These are phyloP conservation scores for Stomatorhinus ivindoensis DNA, from an alignment of 2,113 vertebrate species.

Conservation along the genomic window DNA sequence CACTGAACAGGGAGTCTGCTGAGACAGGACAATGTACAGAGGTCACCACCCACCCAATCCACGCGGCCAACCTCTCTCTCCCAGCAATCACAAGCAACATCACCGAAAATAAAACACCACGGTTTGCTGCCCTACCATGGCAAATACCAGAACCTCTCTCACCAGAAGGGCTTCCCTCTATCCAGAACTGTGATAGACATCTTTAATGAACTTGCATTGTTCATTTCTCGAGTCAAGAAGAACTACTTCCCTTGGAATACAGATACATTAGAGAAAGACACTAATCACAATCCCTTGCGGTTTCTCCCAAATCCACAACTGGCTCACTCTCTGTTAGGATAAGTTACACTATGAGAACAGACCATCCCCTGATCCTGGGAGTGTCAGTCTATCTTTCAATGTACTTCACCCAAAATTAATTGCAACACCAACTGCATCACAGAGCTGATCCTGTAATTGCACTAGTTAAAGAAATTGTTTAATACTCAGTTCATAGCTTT, in stretches of 20 bases:
- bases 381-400: not conserved
- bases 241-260: not conserved
- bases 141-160: not conserved
- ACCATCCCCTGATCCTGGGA: not conserved
- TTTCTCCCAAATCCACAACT: not conserved
- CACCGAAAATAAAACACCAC: not conserved
- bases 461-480: not conserved
- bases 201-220: not conserved
- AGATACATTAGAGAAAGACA: not conserved
- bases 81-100: not conserved
- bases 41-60: not conserved
- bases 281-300: too few relatives aligned
- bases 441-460: not conserved
- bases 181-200: not conserved
- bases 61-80: not conserved
- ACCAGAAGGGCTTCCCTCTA: not conserved
- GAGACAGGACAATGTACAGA: constrained; percentile 41
- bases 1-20: constrained; percentile 94
- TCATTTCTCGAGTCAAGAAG: not conserved
- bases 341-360: not conserved
- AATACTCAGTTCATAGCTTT: not conserved
- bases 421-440: not conserved
- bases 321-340: not conserved
- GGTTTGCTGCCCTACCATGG: not conserved
- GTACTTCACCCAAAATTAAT: not conserved